These are phyloP conservation scores for Axis porcinus DNA, from an alignment of 2,113 vertebrate genomes.

Conservation along the genomic window DNA sequence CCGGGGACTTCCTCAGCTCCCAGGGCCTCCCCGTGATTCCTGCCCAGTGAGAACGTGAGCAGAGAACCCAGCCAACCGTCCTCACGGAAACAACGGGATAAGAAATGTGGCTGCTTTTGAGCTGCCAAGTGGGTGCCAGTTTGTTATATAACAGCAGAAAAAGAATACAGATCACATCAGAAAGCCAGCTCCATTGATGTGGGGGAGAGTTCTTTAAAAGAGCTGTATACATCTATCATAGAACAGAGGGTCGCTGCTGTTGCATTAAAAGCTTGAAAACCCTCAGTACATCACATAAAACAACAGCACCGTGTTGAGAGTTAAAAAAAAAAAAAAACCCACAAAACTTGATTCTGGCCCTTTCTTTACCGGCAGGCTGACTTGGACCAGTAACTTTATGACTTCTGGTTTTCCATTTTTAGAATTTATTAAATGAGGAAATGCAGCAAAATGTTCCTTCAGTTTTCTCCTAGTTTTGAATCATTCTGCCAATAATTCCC, in stretches of 20 bases:
- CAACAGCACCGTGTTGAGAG: fast-evolving
- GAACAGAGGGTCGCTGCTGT: fast-evolving
- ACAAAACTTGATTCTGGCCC: neutral
- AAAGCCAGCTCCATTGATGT: neutral
- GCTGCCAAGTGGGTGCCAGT: fast-evolving
- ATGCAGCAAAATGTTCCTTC: neutral
- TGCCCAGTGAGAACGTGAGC: neutral
- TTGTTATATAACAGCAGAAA: neutral
- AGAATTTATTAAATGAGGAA: neutral
- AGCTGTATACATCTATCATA: neutral
- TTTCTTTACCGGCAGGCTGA: neutral
- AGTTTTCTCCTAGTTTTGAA: neutral
- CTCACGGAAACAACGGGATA: fast-evolving
- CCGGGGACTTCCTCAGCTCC: neutral
- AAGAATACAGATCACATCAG: neutral
- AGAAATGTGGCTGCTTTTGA: neutral
- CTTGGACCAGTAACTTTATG: neutral
- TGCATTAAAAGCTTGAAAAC: neutral
- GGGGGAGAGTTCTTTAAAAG: neutral
- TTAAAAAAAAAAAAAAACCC: fast-evolving
- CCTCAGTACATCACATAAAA: neutral
- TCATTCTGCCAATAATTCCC: neutral
- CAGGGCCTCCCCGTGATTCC: fast-evolving
- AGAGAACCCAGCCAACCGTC: fast-evolving
- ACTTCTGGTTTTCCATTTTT: fast-evolving